Base-by-base conservation (phyloP, 2,113 vertebrate genomes). In the Brienomyrus brachyistius region DNA sequence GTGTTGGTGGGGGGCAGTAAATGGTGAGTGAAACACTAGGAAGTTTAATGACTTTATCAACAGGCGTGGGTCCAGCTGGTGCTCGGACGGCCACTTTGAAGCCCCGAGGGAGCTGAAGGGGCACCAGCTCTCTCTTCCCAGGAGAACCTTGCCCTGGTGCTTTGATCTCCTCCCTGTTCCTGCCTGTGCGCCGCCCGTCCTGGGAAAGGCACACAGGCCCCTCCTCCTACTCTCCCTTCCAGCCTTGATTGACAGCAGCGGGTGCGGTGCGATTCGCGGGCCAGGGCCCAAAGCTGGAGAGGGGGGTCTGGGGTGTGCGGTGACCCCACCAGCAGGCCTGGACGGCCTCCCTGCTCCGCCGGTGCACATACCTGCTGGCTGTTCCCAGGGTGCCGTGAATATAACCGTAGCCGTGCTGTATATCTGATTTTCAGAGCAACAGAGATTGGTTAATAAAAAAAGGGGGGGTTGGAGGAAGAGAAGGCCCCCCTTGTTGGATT, bases 91-190 rank as follows among this genome's bases (percentile, higher is more conserved):
- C 89, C 89, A 91, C 94, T 96, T 95, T 96, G 94, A 95, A 93
- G 94, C 91, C 17, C 90, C 92, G 92, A 88, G 92, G 91, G 82
- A 89, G 82, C 90, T 86, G 88, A 27, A 11, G 84, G 77, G 89
- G 82, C 88, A 92, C 54, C 23, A 89, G 87, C 85, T 92, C 94
- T 90, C 93, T 93, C 92, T 94, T 95, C 93, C 93, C 74, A 89
- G 92, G 56, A 11, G 86, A 85, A 82, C 82, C 56, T 90, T 82
- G 86, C 91, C 92, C 94, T 92, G 94, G 77, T 92, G 89, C 96
- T 97, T 97, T 97, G 96, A 97, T 96, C 95, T 94, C 91, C 0
- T n/a, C 91, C 91, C 90, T 91, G 84, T 0, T 21, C 88, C 89
- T 91, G 92, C 91, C 92, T 94, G 94, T 95, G 93, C 93, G 52